Base-by-base conservation (phyloP, 2,888 invertebrate genomes). In the Macroteleia sp. region DNA sequence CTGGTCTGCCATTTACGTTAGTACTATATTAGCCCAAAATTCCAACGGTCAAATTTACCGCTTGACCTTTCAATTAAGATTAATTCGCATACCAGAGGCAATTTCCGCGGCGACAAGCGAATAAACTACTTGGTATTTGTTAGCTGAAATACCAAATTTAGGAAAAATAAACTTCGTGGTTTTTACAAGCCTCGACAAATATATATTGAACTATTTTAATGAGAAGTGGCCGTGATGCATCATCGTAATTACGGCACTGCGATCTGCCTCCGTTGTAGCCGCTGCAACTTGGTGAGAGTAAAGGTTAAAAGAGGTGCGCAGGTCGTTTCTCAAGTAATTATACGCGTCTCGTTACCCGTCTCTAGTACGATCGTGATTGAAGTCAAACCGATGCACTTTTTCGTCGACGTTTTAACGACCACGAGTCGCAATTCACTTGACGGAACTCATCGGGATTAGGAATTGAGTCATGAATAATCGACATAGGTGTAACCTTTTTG, bases 141-240 rank as follows among this genome's bases (percentile, higher is more conserved):
- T n/a, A n/a, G n/a, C n/a, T n/a, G n/a, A n/a, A 6, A 48, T 85
- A 82, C 84, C 85, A 83, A 88, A 89, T 85, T 85, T 71, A 73
- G 70, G 85, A 86, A 85, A 87, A 84, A 82, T 81, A 82, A 85
- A 82, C 61, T 41, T n/a, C n/a, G n/a, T n/a, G n/a, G n/a, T n/a
- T n/a, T n/a, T n/a, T n/a, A n/a, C n/a, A n/a, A n/a, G n/a, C n/a
- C n/a, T n/a, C n/a, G n/a, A n/a, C n/a, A n/a, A n/a, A n/a, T n/a
- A n/a, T 86, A 89, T 88, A 89, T 89, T 87, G 87, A 89, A 90
- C 88, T 89, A 89, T 89, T 90, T 90, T 89, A 90, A 89, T 89
- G 89, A 88, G 89, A 88, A 88, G 89, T 88, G 88, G 86, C 86
- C 84, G 85, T 85, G 82, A 89, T 90, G 87, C 88, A 85, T 89